Base-by-base conservation (phyloP, 2,113 vertebrate genomes). In the Sinocyclocheilus anshuiensis region DNA sequence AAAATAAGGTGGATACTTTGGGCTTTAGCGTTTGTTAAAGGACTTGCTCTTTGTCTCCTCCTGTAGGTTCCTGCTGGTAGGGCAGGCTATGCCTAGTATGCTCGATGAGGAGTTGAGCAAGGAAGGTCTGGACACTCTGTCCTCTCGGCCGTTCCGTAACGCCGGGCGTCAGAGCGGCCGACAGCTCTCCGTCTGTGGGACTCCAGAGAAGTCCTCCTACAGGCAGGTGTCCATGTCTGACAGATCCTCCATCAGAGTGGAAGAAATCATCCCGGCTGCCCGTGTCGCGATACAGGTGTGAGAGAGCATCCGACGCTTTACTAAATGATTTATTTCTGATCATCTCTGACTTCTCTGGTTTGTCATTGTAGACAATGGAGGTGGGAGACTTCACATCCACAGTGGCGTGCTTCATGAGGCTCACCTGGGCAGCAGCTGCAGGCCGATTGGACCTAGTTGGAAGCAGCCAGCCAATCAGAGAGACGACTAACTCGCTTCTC, bases 391-490 rank as follows among this genome's bases (percentile, higher is more conserved):
- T 99, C 93, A 99, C 97, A 4, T 97, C 97, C 65, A 99, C 98
- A 0, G 97, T 99, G 85, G 97, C 98, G 84, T 99, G 98, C 88
- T 99, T 99, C 94, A 99, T 99, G 97, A 94, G 98, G 5, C 93
- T 99, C 77, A 98, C 98, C 0, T 99, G 98, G 98, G 98, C 98
- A 8, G 98, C 98, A 0, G 98, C 98, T 48, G 98, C 97, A 0
- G 98, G 98, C 57, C 95, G 97, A 6, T 92, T 99, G 84, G 98
- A 99, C 91, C 96, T 99, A 0, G 97, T 99, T 65, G 98, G 98
- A 79, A 99, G 97, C 69, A 97, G 97, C 67, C 98, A 99, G 59
- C 97, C 98, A 76, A 98, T 99, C 93, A 97, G 97, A 94, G 97
- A 99, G 92, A 98, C 94, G 84, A 97, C 97, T 89, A 90, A 92